A percentile compares a stretch with the other conserved stretches of the same genome.
phyloP scores from a whole-genome alignment of 92 coral and sea anemone species.

The Parazoanthus atlanticus region DNA sequence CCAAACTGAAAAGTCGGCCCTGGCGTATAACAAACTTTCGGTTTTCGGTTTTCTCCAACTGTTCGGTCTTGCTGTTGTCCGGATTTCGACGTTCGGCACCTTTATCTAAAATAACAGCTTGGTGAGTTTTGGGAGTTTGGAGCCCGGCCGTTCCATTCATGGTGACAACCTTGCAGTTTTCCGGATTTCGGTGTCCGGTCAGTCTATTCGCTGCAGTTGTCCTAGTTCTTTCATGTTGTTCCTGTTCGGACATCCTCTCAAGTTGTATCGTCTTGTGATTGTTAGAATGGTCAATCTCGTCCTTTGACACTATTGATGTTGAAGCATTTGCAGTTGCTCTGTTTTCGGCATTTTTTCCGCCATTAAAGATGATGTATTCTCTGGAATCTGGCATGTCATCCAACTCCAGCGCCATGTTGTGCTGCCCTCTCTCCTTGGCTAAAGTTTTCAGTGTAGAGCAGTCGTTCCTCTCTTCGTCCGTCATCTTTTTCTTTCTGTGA shows the following conservation, averaged over 20 bases:
- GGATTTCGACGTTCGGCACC: neutral
- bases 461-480: slow-evolving; percentile 24
- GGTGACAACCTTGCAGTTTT: neutral
- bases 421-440: slow-evolving; percentile 22
- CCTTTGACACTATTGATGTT: neutral
- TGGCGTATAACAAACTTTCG: slow-evolving; percentile 39
- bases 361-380: slow-evolving; percentile 5
- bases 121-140: neutral
- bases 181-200: neutral
- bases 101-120: neutral
- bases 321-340: neutral
- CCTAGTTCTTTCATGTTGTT: neutral
- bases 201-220: neutral
- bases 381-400: neutral
- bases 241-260: neutral
- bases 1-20: slow-evolving; percentile 40
- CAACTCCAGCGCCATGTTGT: slow-evolving; percentile 4
- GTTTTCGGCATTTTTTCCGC: slow-evolving; percentile 12
- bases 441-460: slow-evolving; percentile 16
- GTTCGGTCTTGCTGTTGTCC: neutral
- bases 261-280: neutral
- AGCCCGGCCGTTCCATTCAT: neutral
- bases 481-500: neutral
- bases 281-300: neutral
- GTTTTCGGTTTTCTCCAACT: slow-evolving; percentile 19